Conservation (phyloP, 2,113 vertebrate genomes). For the Petrocephalus microphthalmus region DNA sequence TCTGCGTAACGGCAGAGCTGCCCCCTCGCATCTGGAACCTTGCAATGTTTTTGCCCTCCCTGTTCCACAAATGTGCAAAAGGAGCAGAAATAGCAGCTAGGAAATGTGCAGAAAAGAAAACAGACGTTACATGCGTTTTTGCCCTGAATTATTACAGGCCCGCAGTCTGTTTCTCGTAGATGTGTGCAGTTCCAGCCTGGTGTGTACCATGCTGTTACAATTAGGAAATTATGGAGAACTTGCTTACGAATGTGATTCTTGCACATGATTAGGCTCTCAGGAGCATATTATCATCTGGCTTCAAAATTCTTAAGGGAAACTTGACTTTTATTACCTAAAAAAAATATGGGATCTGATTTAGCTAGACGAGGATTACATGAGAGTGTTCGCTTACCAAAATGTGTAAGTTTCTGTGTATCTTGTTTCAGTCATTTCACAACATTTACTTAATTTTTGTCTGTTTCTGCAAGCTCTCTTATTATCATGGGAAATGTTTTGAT, state of each 20-base stretch:
- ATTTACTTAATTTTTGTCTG: background rate
- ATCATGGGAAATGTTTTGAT: background rate
- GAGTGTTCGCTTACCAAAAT: conserved; percentile 2
- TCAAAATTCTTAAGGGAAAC: conserved; percentile 11
- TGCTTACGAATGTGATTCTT: conserved; percentile 20
- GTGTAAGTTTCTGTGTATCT: background rate
- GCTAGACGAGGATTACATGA: background rate
- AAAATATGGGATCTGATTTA: conserved; percentile 9
- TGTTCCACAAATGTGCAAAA: background rate
- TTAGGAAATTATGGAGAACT: conserved; percentile 21
- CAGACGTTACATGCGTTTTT: background rate
- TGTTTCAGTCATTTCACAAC: background rate
- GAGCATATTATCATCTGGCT: conserved; percentile 15
- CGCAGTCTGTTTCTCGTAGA: background rate
- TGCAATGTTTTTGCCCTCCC: background rate
- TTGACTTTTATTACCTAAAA: conserved; percentile 23
- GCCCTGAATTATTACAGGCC: background rate
- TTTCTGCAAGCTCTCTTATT: background rate
- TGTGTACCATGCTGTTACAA: conserved; percentile 21
- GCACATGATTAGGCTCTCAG: conserved; percentile 13
- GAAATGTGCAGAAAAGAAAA: background rate
- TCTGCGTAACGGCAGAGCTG: background rate
- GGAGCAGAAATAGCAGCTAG: background rate
- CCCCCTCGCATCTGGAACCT: background rate
- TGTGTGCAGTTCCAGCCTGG: background rate